Evolutionary conservation across 2,797 vertebrate species (phyloP).

Genomic region (Synaphobranchus kaupii): DNA sequence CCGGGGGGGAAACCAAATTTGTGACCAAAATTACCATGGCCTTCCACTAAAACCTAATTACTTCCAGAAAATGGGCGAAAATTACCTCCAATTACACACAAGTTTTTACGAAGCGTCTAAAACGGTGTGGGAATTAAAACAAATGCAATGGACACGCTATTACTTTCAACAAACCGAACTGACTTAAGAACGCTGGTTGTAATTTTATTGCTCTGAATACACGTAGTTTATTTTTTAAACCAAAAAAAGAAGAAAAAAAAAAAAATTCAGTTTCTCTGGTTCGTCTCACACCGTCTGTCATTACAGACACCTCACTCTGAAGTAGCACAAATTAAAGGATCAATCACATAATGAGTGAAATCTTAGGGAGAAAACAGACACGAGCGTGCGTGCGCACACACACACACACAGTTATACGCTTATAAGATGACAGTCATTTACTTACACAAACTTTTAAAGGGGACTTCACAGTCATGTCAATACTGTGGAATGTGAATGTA

Average conservation of each 20-base stretch:
- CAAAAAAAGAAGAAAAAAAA: no score
- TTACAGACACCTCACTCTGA: not conserved
- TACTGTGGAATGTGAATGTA: not conserved
- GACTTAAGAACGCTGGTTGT: not conserved
- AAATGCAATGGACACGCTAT: not conserved
- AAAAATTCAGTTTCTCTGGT: not conserved
- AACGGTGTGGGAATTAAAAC: no score
- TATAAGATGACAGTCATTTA: not conserved
- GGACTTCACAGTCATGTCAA: not conserved
- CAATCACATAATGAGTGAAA: not conserved
- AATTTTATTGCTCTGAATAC: no score
- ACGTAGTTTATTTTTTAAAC: not conserved
- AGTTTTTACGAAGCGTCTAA: no score
- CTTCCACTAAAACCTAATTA: no score
- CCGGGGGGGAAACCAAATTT: no score
- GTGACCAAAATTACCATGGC: no score
- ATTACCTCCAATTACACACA: not conserved
- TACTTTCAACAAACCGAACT: not conserved
- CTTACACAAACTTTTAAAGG: not conserved
- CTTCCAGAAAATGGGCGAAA: not conserved
- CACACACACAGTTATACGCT: not conserved
- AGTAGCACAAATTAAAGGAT: not conserved
- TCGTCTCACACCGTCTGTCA: not conserved
- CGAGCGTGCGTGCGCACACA: no score
- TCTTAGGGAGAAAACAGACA: not conserved